Evolutionary conservation across 2,888 invertebrate species (phyloP).

Genomic region (Brenthis ino): DNA sequence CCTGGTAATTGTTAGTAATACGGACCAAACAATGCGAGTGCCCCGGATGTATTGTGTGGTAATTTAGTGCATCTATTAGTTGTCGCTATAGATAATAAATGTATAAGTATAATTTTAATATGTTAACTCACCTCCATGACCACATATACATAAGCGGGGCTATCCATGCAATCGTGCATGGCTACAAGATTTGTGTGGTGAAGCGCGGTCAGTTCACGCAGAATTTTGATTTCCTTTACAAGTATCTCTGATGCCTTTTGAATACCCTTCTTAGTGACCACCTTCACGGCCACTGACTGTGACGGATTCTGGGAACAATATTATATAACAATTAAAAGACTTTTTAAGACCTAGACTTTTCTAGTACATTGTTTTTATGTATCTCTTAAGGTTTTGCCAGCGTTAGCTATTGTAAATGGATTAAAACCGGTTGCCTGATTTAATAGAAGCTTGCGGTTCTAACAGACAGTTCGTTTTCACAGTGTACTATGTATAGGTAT

Average conservation of each 20-base stretch:
- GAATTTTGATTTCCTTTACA: slow-evolving; percentile 99
- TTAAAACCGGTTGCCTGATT: no score
- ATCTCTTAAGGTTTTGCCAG: no score
- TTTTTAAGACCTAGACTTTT: background rate
- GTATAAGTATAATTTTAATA: background rate
- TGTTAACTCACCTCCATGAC: slow-evolving; percentile 95
- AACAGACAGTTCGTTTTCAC: no score
- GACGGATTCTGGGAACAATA: slow-evolving; percentile 86
- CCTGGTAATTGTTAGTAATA: slow-evolving; percentile 54
- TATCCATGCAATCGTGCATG: slow-evolving; percentile 98
- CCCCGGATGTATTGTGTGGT: slow-evolving; percentile 46
- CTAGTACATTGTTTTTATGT: no score
- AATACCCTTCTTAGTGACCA: slow-evolving; percentile 98
- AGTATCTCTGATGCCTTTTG: slow-evolving; percentile 98
- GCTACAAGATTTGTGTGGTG: slow-evolving; percentile 99
- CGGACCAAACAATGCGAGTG: slow-evolving; percentile 42
- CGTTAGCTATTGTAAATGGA: no score
- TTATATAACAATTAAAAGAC: background rate
- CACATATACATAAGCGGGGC: slow-evolving; percentile 95
- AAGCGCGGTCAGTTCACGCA: slow-evolving; percentile 97
- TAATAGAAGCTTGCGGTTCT: no score
- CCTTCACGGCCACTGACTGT: slow-evolving; percentile 97
- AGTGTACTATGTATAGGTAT: no score
- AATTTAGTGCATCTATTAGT: slow-evolving; percentile 32
- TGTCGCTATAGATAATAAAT: background rate